phyloP scores from a whole-genome alignment of 2,113 vertebrate species.

The Vidua chalybeata region DNA sequence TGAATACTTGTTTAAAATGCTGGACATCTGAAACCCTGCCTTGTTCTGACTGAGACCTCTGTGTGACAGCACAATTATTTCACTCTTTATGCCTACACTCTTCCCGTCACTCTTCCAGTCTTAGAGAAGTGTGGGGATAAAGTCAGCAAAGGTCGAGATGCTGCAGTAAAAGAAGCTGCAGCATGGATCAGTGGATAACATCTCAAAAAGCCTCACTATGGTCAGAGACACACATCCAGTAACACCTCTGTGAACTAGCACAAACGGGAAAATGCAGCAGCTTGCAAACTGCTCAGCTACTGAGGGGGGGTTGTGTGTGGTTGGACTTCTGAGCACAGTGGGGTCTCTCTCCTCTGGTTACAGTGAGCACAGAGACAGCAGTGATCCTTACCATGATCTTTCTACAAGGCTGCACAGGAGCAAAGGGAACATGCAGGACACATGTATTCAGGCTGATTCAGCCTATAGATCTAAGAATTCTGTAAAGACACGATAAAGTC shows the following conservation, averaged over 20 bases:
- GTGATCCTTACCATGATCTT: neutral
- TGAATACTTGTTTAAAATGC: neutral
- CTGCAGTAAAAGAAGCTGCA: neutral
- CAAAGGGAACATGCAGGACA: neutral
- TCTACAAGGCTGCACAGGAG: neutral
- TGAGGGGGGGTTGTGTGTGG: neutral
- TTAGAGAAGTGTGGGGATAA: neutral
- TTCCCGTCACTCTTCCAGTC: neutral
- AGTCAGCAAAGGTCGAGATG: neutral
- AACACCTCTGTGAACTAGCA: neutral
- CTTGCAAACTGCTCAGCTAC: rapidly evolving
- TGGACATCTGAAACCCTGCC: neutral
- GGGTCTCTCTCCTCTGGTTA: neutral
- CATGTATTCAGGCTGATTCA: neutral
- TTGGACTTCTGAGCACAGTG: neutral
- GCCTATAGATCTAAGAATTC: neutral
- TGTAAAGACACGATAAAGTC: neutral
- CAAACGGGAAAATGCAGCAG: neutral
- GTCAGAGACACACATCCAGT: neutral
- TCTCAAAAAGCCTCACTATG: neutral
- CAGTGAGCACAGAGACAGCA: neutral
- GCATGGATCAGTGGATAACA: neutral
- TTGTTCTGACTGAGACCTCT: neutral
- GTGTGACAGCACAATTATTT: neutral
- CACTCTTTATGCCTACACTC: neutral